phyloP scores from a whole-genome alignment of 2,113 vertebrate genomes.

The Callaeas wilsoni region DNA sequence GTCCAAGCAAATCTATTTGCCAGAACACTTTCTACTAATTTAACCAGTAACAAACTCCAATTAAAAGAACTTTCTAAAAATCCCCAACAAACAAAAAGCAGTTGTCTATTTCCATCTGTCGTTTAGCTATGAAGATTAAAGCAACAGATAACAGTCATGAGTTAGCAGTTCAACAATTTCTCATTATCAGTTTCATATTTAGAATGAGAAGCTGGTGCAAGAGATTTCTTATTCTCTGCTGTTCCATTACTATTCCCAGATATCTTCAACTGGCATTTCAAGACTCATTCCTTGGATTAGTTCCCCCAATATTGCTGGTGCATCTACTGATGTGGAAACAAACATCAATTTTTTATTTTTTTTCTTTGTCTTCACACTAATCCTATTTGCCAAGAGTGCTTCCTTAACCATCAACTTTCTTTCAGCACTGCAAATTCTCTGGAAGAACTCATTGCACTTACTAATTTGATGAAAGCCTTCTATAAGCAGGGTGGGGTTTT shows the following conservation, averaged over 20 bases:
- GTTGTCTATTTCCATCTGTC: neutral
- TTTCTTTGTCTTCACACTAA: neutral
- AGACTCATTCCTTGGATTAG: neutral
- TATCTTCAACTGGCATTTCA: neutral
- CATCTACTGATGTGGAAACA: neutral
- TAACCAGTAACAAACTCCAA: neutral
- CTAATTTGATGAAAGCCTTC: neutral
- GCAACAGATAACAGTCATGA: neutral
- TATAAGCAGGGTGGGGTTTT: neutral
- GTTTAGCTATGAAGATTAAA: neutral
- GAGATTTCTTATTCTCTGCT: neutral
- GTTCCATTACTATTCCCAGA: neutral
- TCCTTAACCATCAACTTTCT: neutral
- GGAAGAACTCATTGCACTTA: neutral
- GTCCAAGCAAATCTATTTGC: neutral
- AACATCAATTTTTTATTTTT: neutral
- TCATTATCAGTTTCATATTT: neutral
- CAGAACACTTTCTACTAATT: neutral
- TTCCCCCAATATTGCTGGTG: accelerated
- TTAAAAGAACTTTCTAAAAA: neutral
- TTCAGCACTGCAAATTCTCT: neutral
- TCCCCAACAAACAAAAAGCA: neutral
- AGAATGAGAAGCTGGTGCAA: neutral
- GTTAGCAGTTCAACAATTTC: neutral
- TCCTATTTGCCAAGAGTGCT: neutral